Conservation (phyloP, 2,113 vertebrate genomes). For the Pelvicachromis taeniatus region DNA sequence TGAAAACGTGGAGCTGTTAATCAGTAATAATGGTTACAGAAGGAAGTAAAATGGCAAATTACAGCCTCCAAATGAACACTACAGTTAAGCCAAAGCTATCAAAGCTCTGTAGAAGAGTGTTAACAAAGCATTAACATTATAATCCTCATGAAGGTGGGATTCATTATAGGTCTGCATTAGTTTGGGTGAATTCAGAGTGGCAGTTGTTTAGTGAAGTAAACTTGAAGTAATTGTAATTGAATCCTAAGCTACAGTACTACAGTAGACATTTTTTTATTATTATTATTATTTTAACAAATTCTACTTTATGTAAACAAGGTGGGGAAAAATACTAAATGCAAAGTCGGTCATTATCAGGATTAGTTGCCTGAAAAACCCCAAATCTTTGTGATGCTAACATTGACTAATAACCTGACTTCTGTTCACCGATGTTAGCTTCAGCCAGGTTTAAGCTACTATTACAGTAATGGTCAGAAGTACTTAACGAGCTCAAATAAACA, state of each 20-base stretch:
- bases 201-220: neutral
- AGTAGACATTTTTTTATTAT: neutral
- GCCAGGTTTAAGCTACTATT: neutral
- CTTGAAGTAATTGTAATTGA: neutral
- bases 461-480: neutral
- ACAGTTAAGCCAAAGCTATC: neutral
- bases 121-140: neutral
- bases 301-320: neutral
- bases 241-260: neutral
- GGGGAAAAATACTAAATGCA: neutral
- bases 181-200: neutral
- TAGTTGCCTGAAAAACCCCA: neutral
- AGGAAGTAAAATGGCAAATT: neutral
- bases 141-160: neutral
- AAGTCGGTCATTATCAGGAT: neutral
- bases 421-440: neutral
- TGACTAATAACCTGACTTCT: neutral
- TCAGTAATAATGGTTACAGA: neutral
- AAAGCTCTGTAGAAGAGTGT: neutral
- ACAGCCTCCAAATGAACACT: neutral
- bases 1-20: neutral
- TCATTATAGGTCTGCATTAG: neutral
- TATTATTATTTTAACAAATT: neutral
- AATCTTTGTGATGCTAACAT: neutral
- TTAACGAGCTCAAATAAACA: neutral